Conservation (phyloP, 1,140 invertebrate genomes). For the Panagrolaimus sp. region DNA sequence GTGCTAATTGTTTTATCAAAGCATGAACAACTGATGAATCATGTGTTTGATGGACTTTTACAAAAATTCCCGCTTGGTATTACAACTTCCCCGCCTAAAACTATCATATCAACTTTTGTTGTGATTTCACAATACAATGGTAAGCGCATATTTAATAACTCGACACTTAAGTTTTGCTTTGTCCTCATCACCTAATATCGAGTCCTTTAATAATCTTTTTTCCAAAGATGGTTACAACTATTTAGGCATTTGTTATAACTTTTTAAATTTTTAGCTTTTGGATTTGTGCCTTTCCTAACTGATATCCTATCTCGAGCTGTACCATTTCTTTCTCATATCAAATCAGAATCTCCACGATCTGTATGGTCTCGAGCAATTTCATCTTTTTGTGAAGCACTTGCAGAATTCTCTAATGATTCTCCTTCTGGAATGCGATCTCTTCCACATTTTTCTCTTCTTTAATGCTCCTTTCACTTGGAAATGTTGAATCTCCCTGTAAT, state of each 20-base stretch:
- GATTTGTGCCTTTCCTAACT: constrained; percentile 50
- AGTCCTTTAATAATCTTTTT: no score
- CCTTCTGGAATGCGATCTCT: constrained; percentile 11
- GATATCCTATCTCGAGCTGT: constrained; percentile 55
- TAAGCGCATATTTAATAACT: no score
- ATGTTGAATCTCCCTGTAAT: constrained; percentile 23
- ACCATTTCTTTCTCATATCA: constrained; percentile 50
- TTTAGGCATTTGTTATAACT: no score
- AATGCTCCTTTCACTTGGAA: constrained; percentile 34
- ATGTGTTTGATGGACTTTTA: constrained; percentile 55
- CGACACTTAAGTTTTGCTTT: no score
- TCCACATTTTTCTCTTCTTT: constrained; percentile 18
- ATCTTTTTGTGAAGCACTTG: constrained; percentile 40
- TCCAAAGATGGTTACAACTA: no score
- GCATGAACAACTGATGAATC: constrained; percentile 40
- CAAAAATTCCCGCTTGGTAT: constrained; percentile 54
- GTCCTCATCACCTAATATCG: no score
- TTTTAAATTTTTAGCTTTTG: constrained; percentile 41
- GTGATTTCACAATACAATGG: constrained; percentile 54
- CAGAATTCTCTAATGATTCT: constrained; percentile 28
- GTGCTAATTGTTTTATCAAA: constrained; percentile 53
- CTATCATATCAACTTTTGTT: constrained; percentile 49
- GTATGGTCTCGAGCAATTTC: constrained; percentile 39
- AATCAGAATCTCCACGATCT: constrained; percentile 45
- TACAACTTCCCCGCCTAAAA: constrained; percentile 45